A percentile compares a stretch with the other conserved stretches of the same genome.
Evolutionary conservation across 2,113 vertebrate genomes (phyloP).

Genomic region (Oreochromis niloticus): DNA sequence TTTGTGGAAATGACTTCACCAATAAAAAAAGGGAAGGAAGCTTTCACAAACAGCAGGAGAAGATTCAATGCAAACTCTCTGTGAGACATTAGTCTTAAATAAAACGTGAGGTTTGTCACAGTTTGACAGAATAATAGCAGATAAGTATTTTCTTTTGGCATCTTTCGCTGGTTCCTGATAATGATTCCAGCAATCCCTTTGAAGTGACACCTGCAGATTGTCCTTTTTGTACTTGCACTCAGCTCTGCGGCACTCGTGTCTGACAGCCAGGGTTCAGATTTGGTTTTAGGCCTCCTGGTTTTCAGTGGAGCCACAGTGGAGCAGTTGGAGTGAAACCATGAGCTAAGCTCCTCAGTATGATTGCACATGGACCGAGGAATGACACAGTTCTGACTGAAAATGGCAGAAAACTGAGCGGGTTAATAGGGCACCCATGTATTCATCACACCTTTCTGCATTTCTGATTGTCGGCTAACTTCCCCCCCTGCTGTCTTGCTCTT

Average conservation of each 20-base stretch:
- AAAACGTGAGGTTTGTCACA: background rate
- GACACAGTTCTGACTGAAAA: background rate
- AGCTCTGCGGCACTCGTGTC: background rate
- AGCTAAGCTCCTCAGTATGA: background rate
- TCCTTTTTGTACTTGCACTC: background rate
- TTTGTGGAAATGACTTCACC: background rate
- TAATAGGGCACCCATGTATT: background rate
- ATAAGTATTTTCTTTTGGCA: background rate
- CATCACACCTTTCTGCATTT: background rate
- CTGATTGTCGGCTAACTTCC: background rate
- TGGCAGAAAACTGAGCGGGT: background rate
- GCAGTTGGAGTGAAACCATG: accelerated
- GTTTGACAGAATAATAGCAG: background rate
- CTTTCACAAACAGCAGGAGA: background rate
- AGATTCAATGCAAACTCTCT: background rate
- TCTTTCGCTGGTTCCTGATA: background rate
- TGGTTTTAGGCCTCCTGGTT: background rate
- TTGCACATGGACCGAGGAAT: background rate
- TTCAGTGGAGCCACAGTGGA: background rate
- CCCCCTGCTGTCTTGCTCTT: background rate
- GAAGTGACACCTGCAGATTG: background rate
- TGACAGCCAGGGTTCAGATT: background rate
- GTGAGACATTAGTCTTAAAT: background rate
- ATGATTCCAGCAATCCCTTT: background rate
- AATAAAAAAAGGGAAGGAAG: background rate